Conservation (phyloP, 2,113 vertebrate genomes). For the Melanerpes formicivorus region DNA sequence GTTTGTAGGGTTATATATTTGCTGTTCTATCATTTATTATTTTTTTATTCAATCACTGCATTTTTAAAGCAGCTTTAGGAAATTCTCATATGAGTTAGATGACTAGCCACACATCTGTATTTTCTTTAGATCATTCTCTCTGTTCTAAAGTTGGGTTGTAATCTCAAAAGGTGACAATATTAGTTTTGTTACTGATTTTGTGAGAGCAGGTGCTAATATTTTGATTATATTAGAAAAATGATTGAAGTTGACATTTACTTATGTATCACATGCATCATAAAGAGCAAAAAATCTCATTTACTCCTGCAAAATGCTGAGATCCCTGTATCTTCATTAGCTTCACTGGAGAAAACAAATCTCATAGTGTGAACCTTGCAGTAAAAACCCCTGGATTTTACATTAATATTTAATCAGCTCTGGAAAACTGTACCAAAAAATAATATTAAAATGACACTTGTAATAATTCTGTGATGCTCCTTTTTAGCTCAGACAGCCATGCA, state of each 20-base stretch:
- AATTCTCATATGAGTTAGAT: background rate
- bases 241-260: background rate
- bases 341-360: background rate
- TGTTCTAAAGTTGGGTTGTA: background rate
- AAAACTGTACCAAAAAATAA: background rate
- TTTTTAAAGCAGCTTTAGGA: background rate
- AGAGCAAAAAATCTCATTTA: background rate
- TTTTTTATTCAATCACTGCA: background rate
- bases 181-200: slow-evolving; percentile 1
- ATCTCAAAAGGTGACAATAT: background rate
- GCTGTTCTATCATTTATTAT: background rate
- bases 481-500: background rate
- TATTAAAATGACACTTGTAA: background rate
- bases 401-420: background rate
- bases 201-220: background rate
- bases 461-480: background rate
- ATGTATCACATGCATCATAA: background rate
- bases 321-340: background rate
- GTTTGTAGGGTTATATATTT: background rate
- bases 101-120: background rate
- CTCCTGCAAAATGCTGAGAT: background rate
- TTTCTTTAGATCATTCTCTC: background rate
- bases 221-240: background rate
- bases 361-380: background rate
- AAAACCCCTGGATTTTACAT: background rate